Evolutionary conservation across 2,113 vertebrate genomes (phyloP), one percentile per base, ranked within the genome.

Genomic region (Scolopax mira): DNA sequence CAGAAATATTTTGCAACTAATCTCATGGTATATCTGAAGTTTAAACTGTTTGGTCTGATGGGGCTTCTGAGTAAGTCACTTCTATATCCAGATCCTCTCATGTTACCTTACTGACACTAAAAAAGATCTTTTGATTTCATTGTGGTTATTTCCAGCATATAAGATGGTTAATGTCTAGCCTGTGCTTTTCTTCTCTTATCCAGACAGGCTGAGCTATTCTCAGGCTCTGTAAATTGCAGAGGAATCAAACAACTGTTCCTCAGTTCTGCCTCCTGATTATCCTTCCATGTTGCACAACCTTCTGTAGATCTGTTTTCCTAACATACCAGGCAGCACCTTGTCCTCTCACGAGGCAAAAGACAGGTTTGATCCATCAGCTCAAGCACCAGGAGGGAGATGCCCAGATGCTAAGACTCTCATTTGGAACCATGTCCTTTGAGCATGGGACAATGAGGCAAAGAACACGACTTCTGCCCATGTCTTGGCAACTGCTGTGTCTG

Each of bases 21-120:
- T 78, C 39, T 89, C 39, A 73, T n/a, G 46, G n/a, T 90, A 69
- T 74, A 92, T 80, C 37, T 87, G 86, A 90, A 96, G 54, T 89
- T 96, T 81, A 85, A 92, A 79, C 31, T 86, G 35, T 92, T 93
- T 88, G 31, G 75, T 94, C 52, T 94, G 37, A 88, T 51, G 55
- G 13, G 37, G 16, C 41, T 90, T 65, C 73, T 60, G 69, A 61
- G 52, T 71, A 79, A 94, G 52, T 87, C 48, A 65, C 25, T 81
- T 84, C 58, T 92, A 25, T 41, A 60, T 52, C 61, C 39, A 79
- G 48, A 81, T 39, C 35, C 12, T 89, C 70, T 92, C 69, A 48
- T 81, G 51, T 90, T 88, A 89, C 37, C 31, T 94, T 81, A 46
- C 65, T 92, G n/a, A 55, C 48, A 60, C 35, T 55, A 62, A 85